These are phyloP conservation scores for Danionella cerebrum DNA, from an alignment of 2,113 vertebrate species.

Conservation along the genomic window DNA sequence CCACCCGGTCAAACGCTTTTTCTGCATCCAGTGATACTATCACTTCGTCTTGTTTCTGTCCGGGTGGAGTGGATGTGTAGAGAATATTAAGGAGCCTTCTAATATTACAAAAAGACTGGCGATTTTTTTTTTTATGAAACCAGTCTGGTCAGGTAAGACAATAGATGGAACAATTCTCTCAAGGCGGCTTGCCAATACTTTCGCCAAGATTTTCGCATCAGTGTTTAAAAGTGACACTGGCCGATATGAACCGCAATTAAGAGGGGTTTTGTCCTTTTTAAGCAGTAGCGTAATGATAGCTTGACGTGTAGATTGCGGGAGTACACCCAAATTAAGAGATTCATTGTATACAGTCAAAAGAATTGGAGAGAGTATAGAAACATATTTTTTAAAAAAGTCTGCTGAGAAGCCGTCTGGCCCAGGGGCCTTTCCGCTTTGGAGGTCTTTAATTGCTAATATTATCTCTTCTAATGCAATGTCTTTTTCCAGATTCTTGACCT, in stretches of 20 bases:
- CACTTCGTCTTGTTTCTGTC: neutral
- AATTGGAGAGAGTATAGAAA: neutral
- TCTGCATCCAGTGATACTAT: neutral
- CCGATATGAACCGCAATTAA: neutral
- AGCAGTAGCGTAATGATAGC: too few species aligned
- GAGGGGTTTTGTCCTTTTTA: neutral
- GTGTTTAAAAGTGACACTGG: neutral
- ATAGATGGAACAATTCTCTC: neutral
- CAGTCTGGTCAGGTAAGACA: neutral
- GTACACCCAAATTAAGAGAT: too few species aligned
- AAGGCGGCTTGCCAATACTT: neutral
- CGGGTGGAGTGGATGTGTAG: neutral
- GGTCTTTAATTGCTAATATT: neutral
- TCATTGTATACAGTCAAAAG: too few species aligned
- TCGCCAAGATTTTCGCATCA: neutral
- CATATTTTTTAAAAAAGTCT: neutral
- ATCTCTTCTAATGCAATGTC: neutral
- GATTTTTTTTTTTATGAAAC: neutral
- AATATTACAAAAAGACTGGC: neutral
- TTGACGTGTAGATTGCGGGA: too few species aligned
- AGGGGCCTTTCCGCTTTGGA: neutral
- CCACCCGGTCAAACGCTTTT: neutral
- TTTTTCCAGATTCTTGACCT: neutral
- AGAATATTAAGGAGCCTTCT: neutral
- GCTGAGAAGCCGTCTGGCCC: neutral